Base-by-base conservation (phyloP, 1,140 invertebrate genomes). In the Vollenhovia emeryi region DNA sequence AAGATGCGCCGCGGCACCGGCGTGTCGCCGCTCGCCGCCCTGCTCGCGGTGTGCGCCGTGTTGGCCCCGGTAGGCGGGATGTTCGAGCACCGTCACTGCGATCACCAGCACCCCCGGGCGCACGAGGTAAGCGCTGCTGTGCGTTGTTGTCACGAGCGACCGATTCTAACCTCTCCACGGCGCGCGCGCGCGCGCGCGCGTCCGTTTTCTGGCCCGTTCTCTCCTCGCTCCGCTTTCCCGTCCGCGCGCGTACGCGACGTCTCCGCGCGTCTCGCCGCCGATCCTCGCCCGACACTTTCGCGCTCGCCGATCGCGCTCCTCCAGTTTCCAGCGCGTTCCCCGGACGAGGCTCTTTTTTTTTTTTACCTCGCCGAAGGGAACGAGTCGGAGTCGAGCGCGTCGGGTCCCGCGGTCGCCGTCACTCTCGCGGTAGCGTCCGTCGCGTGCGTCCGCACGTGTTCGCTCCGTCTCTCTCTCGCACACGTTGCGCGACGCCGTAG, bases 61-160 rank as follows among this genome's bases (percentile, higher is more conserved):
- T 36, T 43, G 78, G 90, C 92, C 89, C 83, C 91, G 75, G 94
- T 92, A 79, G 93, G 91, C 92, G 94, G 93, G 64, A 94, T 95
- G 91, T 94, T 95, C 91, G 93, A 93, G 78, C 94, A 95, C 76
- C 92, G 93, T 27, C 94, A 95, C 60, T 96, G 95, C 93, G 95
- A 87, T 84, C 95, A 96, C 87, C 93, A 94, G 73, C 95, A 96
- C 92, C 95, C 95, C 18, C 93, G 93, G 59, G 91, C 93, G 18
- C 92, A 96, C 89, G 95, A 96, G 95, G 95, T 96, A 86, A 95
- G 93, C n/a, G n/a, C n/a, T n/a, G n/a, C n/a, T n/a, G n/a, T n/a
- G n/a, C n/a, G n/a, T n/a, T n/a, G n/a, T n/a, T n/a, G n/a, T 50
- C 43, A 9, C 43, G 8, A 30, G n/a, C 80, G 30, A 36, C 18